Percentiles rank a stretch among this genome's conserved stretches.
phyloP scores from a whole-genome alignment of 2,888 invertebrate species.

The Cheilosia vernalis region DNA sequence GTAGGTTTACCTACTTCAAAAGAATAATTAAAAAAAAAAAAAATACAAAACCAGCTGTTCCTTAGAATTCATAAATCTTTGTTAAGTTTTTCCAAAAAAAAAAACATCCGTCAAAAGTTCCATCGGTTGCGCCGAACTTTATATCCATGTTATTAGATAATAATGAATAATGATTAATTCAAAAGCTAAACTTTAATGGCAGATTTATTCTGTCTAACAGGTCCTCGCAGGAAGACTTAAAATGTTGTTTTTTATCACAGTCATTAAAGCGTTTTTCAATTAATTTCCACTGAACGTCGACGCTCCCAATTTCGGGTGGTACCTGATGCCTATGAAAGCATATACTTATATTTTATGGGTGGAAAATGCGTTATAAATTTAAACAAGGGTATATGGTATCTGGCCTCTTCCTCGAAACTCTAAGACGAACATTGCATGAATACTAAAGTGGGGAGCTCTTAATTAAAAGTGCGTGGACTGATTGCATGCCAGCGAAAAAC shows the following conservation, averaged over 20 bases:
- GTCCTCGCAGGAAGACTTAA: constrained; percentile 41
- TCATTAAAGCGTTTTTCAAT: constrained; percentile 69
- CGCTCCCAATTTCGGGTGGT: neutral
- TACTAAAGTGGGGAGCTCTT: constrained; percentile 68
- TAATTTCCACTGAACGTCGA: constrained; percentile 42
- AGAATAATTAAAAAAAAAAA: neutral
- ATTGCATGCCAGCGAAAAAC: constrained; percentile 64
- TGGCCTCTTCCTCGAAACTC: neutral
- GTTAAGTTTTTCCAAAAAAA: constrained; percentile 10
- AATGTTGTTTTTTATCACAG: constrained; percentile 48
- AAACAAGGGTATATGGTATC: neutral
- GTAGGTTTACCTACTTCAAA: neutral
- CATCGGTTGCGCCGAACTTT: constrained; percentile 36
- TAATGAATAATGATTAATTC: constrained; percentile 74
- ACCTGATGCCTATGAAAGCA: constrained; percentile 3
- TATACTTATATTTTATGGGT: neutral
- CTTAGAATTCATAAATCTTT: constrained; percentile 58
- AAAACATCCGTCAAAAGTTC: constrained; percentile 32
- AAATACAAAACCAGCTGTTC: neutral
- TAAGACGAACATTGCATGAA: constrained; percentile 58
- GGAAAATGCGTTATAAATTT: constrained; percentile 47
- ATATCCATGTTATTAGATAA: constrained; percentile 53
- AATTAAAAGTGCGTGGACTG: constrained; percentile 70
- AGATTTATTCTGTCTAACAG: constrained; percentile 62
- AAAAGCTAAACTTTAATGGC: constrained; percentile 57